Percentiles rank a stretch among this genome's conserved stretches.
These are phyloP conservation scores for Acanthosoma haemorrhoidale DNA, from an alignment of 2,888 invertebrate species.

Conservation along the genomic window DNA sequence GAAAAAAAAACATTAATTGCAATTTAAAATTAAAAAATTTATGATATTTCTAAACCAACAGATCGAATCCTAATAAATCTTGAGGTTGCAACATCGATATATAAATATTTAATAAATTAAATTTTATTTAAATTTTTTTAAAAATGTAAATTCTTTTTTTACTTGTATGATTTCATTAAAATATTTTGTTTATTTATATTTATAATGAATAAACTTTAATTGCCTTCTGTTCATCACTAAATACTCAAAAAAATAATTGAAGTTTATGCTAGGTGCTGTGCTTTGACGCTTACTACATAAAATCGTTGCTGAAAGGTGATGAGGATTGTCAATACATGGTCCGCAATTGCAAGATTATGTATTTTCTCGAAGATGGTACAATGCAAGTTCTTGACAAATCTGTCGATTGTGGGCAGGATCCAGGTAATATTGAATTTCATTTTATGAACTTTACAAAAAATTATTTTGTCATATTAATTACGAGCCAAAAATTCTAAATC, in stretches of 20 bases:
- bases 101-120: not conserved
- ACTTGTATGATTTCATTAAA: not conserved
- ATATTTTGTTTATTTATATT: not conserved
- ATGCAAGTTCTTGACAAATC: conserved; percentile 80
- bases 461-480: too few species aligned
- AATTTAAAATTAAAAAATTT: too few species aligned
- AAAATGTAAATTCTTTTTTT: not conserved
- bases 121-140: not conserved
- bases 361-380: conserved; percentile 86
- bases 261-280: conserved; percentile 59
- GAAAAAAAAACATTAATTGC: too few species aligned
- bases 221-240: too few species aligned
- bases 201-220: too few species aligned
- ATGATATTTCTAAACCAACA: too few species aligned
- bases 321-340: conserved; percentile 59
- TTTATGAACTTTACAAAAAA: too few species aligned
- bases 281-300: conserved; percentile 75
- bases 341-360: conserved; percentile 75
- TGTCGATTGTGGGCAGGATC: conserved; percentile 78
- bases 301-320: conserved; percentile 69
- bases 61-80: too few species aligned
- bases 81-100: too few species aligned
- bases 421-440: conserved; percentile 58
- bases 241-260: not conserved
- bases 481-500: too few species aligned